A percentile compares a stretch with the other conserved stretches of the same genome.
phyloP scores from a whole-genome alignment of 2,888 invertebrate species.

The Achlya flavicornis region DNA sequence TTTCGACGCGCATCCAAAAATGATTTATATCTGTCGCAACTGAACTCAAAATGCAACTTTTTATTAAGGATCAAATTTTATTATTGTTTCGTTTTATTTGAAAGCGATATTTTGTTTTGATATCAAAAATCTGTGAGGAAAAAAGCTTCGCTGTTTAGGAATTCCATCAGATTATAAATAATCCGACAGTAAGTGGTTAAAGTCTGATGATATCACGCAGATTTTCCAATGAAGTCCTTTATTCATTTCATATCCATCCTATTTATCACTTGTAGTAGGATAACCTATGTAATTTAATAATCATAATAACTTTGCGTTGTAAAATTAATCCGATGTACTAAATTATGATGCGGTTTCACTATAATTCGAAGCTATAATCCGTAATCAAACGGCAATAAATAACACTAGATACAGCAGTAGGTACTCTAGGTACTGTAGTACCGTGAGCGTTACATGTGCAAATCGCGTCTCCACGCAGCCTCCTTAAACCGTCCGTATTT shows the following conservation, averaged over 20 bases:
- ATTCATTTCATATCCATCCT: not conserved
- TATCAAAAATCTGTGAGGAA: conserved; percentile 5
- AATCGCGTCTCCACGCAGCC: conserved; percentile 53
- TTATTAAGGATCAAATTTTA: conserved; percentile 7
- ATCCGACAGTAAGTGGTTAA: conserved; percentile 3
- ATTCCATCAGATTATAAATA: not conserved
- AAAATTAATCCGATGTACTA: conserved; percentile 40
- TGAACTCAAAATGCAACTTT: conserved; percentile 1
- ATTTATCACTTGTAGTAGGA: conserved; percentile 10
- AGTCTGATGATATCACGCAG: not conserved
- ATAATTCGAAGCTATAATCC: conserved; percentile 53
- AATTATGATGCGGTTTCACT: conserved; percentile 42
- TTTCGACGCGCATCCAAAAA: conserved; percentile 55
- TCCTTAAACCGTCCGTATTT: conserved; percentile 65
- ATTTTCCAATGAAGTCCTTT: not conserved
- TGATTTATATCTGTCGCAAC: conserved; percentile 52
- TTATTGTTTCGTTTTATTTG: conserved; percentile 5
- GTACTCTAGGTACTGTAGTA: conserved; percentile 22
- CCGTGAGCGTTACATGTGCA: conserved; percentile 50
- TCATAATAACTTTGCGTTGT: conserved; percentile 26
- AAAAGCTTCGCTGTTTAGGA: not conserved
- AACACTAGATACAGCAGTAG: conserved; percentile 40
- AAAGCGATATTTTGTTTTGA: conserved; percentile 5
- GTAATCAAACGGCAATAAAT: conserved; percentile 58
- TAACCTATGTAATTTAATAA: conserved; percentile 31